Conservation (phyloP, 2,888 invertebrate species). For the Girardia tigrina region DNA sequence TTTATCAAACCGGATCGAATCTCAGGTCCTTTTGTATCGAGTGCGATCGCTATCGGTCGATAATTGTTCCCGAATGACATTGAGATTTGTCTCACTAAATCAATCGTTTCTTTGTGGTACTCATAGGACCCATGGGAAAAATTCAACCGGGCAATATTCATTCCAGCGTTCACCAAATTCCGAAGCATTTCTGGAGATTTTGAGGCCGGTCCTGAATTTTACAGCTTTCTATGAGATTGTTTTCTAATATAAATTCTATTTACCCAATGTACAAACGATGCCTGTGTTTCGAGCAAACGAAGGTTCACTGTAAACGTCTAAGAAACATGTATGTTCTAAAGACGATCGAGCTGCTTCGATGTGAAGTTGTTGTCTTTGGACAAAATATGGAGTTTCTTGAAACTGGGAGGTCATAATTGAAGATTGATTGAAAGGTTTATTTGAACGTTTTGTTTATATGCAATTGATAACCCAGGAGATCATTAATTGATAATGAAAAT, state of each 20-base stretch:
- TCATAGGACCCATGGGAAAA: constrained; percentile 90
- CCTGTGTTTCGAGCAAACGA: constrained; percentile 78
- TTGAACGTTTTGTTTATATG: no score
- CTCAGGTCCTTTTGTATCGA: constrained; percentile 96
- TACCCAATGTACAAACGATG: constrained; percentile 88
- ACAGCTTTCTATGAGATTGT: neutral
- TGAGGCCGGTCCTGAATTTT: constrained; percentile 43
- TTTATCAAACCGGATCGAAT: constrained; percentile 88
- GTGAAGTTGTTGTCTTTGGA: constrained; percentile 39
- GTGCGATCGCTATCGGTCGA: constrained; percentile 74
- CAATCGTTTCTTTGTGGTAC: constrained; percentile 65
- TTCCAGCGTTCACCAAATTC: constrained; percentile 85
- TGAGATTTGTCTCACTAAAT: constrained; percentile 70
- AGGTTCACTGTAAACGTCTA: constrained; percentile 80
- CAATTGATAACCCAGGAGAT: no score
- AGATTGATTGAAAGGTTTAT: neutral
- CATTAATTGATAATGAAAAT: neutral
- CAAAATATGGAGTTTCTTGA: constrained; percentile 29
- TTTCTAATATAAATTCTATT: constrained; percentile 42
- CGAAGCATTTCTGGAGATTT: constrained; percentile 60
- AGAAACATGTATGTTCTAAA: constrained; percentile 78
- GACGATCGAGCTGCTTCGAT: constrained; percentile 55
- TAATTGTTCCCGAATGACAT: constrained; percentile 50
- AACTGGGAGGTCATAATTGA: neutral
- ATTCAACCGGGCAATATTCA: constrained; percentile 87